Percentiles rank a stretch among this genome's conserved stretches.
These are phyloP conservation scores for Nephrotoma flavescens DNA, from an alignment of 2,888 invertebrate genomes.

Conservation along the genomic window DNA sequence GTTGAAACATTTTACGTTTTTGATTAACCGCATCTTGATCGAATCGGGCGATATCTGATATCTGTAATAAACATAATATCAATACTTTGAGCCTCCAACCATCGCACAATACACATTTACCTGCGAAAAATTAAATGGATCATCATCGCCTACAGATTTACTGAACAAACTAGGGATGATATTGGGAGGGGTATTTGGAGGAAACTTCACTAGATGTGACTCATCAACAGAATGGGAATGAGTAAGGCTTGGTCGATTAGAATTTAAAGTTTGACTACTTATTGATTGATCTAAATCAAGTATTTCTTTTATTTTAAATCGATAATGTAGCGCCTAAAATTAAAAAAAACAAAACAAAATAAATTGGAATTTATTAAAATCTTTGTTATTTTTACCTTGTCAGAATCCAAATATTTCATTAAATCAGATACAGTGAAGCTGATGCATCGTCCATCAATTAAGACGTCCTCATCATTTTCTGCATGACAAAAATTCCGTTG, in stretches of 20 bases:
- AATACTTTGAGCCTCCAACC: not conserved
- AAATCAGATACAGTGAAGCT: constrained; percentile 22
- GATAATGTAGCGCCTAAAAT: not conserved
- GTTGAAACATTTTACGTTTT: not conserved
- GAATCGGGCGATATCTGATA: not conserved
- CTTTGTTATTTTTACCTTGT: constrained; percentile 18
- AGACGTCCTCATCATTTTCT: constrained; percentile 28
- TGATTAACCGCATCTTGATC: not conserved
- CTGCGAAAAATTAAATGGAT: not conserved
- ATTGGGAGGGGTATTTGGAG: not conserved
- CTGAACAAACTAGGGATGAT: not conserved
- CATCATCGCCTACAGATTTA: not conserved
- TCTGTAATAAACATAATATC: not conserved
- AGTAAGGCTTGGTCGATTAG: not conserved
- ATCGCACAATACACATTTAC: not conserved
- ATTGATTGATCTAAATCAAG: not conserved
- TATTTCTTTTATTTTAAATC: not conserved
- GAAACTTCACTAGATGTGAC: not conserved
- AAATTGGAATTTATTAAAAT: not conserved
- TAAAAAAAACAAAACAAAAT: not conserved
- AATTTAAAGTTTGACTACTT: not conserved
- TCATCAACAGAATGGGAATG: not conserved
- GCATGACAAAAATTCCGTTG: constrained; percentile 30
- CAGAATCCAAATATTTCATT: constrained; percentile 21
- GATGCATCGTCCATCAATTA: constrained; percentile 29